Percentiles rank a stretch among this genome's conserved stretches.
Conservation (phyloP, 35 echinoderm and acorn worm genomes). For the Holothuria glaberrima region DNA sequence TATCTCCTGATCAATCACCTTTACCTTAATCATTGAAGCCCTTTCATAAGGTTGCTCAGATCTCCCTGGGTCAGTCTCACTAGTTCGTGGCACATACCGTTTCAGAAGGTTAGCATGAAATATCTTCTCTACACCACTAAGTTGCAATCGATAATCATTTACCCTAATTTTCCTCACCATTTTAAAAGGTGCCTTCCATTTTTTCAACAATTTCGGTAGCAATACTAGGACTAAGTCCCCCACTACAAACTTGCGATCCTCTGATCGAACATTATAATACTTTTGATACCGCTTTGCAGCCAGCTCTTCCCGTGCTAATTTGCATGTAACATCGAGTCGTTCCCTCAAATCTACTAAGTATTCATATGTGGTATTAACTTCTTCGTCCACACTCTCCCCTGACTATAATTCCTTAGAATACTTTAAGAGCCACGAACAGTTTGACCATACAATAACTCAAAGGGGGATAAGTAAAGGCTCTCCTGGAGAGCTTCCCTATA, state of each 20-base stretch:
- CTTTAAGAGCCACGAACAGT: no score
- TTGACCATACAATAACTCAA: no score
- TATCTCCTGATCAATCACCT: constrained; percentile 26
- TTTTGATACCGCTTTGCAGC: neutral
- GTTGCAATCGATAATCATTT: constrained; percentile 27
- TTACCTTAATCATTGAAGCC: constrained; percentile 10
- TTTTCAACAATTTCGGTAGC: constrained; percentile 20
- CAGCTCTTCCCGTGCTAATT: constrained; percentile 15
- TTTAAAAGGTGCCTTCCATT: constrained; percentile 54
- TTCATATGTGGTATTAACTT: no score
- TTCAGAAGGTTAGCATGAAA: no score
- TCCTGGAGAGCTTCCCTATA: no score
- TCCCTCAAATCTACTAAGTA: constrained; percentile 2
- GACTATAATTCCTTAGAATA: no score
- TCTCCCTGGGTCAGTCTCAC: no score
- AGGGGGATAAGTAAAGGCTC: no score
- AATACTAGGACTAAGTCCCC: constrained; percentile 39
- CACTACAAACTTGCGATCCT: constrained; percentile 37
- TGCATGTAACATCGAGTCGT: constrained; percentile 33
- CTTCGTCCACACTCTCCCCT: no score
- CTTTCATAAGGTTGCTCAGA: neutral
- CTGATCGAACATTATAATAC: no score
- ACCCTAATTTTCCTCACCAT: constrained; percentile 2
- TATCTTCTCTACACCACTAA: constrained; percentile 42
- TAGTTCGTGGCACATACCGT: no score